Evolutionary conservation across 2,797 vertebrate genomes (phyloP).

Genomic region (Centropyge bicolor): DNA sequence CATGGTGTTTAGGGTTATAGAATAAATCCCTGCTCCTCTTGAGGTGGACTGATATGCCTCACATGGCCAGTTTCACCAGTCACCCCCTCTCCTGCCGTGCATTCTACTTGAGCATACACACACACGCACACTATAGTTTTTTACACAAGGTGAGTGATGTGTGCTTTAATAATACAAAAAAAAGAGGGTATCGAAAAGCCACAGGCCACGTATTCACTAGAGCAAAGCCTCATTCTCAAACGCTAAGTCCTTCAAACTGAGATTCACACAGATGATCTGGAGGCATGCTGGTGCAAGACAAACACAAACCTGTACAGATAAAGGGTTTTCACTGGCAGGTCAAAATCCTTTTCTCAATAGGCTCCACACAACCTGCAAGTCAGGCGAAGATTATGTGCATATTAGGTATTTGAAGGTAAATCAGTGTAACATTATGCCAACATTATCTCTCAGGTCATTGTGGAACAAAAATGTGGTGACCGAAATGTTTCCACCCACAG

Average conservation of each 20-base stretch:
- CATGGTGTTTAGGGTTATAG: constrained; percentile 53
- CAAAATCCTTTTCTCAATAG: constrained; percentile 28
- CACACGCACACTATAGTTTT: constrained; percentile 24
- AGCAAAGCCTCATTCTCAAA: constrained; percentile 11
- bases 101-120: constrained; percentile 40
- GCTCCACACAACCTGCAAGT: not conserved
- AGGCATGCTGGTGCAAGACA: constrained; percentile 16
- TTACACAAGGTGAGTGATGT: constrained; percentile 46
- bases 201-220: constrained; percentile 19
- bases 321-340: constrained; percentile 17
- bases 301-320: constrained; percentile 20
- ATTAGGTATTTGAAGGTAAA: not conserved
- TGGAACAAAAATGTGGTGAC: constrained; percentile 9
- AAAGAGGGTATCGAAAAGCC: constrained; percentile 10
- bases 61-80: constrained; percentile 47
- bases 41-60: constrained; percentile 51
- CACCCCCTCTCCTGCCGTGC: constrained; percentile 17
- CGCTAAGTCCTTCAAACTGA: constrained; percentile 34
- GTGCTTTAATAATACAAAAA: constrained; percentile 65
- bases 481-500: not conserved
- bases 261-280: not conserved
- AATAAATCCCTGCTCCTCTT: constrained; percentile 35
- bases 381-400: not conserved
- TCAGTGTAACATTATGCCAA: not conserved
- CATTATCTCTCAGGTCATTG: constrained; percentile 21